A percentile compares a stretch with the other conserved stretches of the same genome.
These are phyloP conservation scores for Clivina fossor DNA, from an alignment of 2,888 invertebrate species.

Conservation along the genomic window DNA sequence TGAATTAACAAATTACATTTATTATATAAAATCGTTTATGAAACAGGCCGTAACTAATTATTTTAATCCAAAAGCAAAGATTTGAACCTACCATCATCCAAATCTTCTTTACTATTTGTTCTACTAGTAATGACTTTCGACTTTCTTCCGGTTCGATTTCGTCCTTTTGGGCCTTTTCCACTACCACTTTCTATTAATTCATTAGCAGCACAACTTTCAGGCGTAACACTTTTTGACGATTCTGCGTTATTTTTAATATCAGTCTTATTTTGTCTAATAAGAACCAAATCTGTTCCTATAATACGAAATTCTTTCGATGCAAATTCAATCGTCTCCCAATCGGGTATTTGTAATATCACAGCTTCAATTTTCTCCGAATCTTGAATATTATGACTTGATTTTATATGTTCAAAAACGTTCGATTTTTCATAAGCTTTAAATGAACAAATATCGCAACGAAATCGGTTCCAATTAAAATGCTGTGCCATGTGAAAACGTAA, in stretches of 20 bases:
- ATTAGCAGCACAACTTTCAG: conserved; percentile 23
- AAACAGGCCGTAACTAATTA: no score
- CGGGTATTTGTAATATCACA: conserved; percentile 47
- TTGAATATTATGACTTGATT: conserved; percentile 62
- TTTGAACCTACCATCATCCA: conserved; percentile 8
- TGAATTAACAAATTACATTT: no score
- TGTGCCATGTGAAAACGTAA: conserved; percentile 64
- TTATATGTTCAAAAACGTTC: conserved; percentile 67
- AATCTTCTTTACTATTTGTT: conserved; percentile 13
- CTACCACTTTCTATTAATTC: conserved; percentile 8
- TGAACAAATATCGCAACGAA: conserved; percentile 73
- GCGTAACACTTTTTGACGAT: conserved; percentile 18
- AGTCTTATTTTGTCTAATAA: no score
- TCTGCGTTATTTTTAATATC: conserved; percentile 12
- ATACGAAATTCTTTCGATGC: conserved; percentile 43
- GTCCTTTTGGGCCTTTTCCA: background rate
- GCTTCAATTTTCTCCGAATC: conserved; percentile 55
- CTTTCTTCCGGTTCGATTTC: conserved; percentile 3
- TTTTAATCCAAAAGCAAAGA: no score
- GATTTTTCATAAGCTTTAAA: conserved; percentile 68
- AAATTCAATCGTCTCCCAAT: conserved; percentile 46
- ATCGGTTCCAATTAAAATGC: conserved; percentile 73
- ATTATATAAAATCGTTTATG: no score
- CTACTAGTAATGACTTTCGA: conserved; percentile 3
- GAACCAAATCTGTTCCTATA: background rate